Percentiles rank a stretch among this genome's conserved stretches.
Conservation (phyloP, 2,888 invertebrate genomes). For the Synergus gifuensis region DNA sequence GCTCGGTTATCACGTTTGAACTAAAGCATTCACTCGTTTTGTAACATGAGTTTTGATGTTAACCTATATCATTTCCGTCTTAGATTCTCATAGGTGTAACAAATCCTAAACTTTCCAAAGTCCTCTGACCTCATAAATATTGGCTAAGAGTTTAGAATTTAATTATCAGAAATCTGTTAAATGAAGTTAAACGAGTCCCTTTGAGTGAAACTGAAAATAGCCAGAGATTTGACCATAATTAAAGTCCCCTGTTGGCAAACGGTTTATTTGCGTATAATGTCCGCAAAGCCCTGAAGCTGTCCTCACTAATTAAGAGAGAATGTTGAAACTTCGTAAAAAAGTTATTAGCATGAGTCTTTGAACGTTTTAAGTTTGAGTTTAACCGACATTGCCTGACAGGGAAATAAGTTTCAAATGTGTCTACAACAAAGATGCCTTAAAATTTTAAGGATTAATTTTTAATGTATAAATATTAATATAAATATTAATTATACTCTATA, state of each 20-base stretch:
- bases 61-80: background rate
- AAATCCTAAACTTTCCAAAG: background rate
- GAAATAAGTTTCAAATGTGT: background rate
- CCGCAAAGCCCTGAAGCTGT: background rate
- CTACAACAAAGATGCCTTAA: background rate
- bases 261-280: background rate
- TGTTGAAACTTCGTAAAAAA: background rate
- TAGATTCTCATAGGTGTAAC: background rate
- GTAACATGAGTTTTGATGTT: background rate
- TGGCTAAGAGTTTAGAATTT: background rate
- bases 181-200: background rate
- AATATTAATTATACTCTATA: background rate
- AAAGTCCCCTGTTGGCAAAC: background rate
- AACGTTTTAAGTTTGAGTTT: background rate
- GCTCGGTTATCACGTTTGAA: conserved; percentile 11
- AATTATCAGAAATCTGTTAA: background rate
- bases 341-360: background rate
- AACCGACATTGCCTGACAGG: background rate
- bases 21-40: background rate
- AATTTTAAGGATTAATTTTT: background rate
- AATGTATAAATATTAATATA: background rate
- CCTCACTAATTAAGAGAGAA: background rate
- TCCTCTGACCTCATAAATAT: background rate
- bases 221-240: background rate
- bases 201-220: background rate